Evolutionary conservation across 2,113 vertebrate genomes (phyloP), one percentile per base, ranked within the genome.

Genomic region (Pachyramphus minor): DNA sequence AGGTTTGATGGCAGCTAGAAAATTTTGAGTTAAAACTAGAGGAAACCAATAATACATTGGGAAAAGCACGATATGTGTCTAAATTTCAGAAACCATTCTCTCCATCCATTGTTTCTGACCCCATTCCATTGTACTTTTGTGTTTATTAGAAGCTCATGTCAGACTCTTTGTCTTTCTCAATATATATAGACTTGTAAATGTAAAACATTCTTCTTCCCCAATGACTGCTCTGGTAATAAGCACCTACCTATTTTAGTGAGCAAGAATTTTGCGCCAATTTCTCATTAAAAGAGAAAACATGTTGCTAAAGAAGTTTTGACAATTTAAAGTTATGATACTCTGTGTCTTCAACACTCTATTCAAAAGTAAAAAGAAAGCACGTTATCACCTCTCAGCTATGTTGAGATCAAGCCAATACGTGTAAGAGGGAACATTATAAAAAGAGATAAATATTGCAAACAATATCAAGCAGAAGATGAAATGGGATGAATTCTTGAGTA

Each of bases 91-190:
- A 55, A 63, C 1, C 4, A 22, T 81, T 75, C 6, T 71, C 6
- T 53, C 7, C 4, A 45, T 89, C 45, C 3, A 0, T 47, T 82
- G 18, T 10, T 93, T 10, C 22, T 84, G 20, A 77, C 17, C 3
- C 15, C 18, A 27, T 0, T 45, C 1, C 27, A 41, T 30, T 63
- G 15, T 33, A 5, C 0, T n/a, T 59, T 67, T 58, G 8, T 19
- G 6, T 82, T 81, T 71, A 25, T 59, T 67, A 59, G 6, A 10
- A 45, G 10, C 6, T 84, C 2, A 1, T 9, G 19, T 84, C 14
- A 66, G 9, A 15, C 3, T 1, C 14, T 60, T 60, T 6, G 4
- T 58, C 22, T 74, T 83, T 74, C n/a, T 84, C 31, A 19, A 23
- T 31, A 24, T 28, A 44, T n/a, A 39, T 17, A 50, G 9, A 9